Evolutionary conservation across 2,888 invertebrate genomes (phyloP).

Genomic region (Plemyria rubiginata): DNA sequence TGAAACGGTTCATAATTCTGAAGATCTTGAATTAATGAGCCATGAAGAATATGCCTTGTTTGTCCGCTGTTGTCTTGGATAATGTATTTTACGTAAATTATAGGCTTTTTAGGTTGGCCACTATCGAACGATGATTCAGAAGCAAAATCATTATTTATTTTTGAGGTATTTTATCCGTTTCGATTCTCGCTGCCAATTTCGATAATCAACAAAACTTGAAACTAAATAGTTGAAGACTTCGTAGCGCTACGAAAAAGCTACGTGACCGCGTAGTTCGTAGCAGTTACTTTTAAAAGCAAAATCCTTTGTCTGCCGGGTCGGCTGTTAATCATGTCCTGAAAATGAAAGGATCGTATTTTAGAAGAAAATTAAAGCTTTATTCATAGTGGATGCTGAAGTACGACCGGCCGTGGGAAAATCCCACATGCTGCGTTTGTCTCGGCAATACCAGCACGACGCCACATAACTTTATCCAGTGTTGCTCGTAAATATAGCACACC

Average conservation of each 20-base stretch:
- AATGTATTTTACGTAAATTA: background rate
- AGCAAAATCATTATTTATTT: background rate
- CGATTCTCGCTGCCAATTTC: background rate
- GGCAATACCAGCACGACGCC: slow-evolving; percentile 65
- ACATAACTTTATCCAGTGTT: slow-evolving; percentile 71
- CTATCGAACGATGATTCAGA: background rate
- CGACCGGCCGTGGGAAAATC: slow-evolving; percentile 56
- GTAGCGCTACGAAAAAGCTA: slow-evolving; percentile 27
- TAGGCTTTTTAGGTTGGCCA: too few species aligned
- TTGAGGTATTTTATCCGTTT: background rate
- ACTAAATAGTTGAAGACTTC: slow-evolving; percentile 2
- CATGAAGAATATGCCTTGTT: too few species aligned
- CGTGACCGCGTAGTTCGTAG: slow-evolving; percentile 20
- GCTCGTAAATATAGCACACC: slow-evolving; percentile 65
- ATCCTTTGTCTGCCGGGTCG: slow-evolving; percentile 18
- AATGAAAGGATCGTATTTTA: slow-evolving; percentile 30
- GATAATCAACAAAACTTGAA: background rate
- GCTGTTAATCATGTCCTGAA: slow-evolving; percentile 29
- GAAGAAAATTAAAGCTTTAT: slow-evolving; percentile 46
- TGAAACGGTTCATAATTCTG: too few species aligned
- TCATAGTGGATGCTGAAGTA: slow-evolving; percentile 36
- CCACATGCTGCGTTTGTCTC: slow-evolving; percentile 61
- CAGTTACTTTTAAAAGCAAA: slow-evolving; percentile 7
- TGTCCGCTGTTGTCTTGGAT: too few species aligned
- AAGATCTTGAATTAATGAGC: too few species aligned